Evolutionary conservation across 2,888 invertebrate species (phyloP).

Genomic region (Nomada flava): DNA sequence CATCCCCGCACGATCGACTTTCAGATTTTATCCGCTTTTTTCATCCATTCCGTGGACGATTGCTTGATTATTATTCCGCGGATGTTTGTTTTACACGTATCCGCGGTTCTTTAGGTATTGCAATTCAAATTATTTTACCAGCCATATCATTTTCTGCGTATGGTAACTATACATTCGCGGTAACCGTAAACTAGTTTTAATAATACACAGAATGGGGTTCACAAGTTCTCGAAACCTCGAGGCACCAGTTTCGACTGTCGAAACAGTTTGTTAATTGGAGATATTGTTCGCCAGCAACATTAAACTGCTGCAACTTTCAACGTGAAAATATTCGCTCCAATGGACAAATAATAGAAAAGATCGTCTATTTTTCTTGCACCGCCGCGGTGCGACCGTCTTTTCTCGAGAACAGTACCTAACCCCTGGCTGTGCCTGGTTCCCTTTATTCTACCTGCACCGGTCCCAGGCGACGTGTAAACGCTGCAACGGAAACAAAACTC

Average conservation of each 20-base stretch:
- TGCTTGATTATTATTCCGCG: background rate
- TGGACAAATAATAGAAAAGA: constrained; percentile 41
- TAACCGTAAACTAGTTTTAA: too few species aligned
- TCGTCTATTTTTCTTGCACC: constrained; percentile 45
- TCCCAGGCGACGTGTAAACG: constrained; percentile 48
- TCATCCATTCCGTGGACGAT: background rate
- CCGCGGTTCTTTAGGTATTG: constrained; percentile 26
- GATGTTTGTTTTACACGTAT: constrained; percentile 54
- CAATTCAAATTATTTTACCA: background rate
- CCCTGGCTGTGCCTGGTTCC: background rate
- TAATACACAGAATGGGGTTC: too few species aligned
- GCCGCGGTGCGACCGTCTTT: background rate
- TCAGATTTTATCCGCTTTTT: constrained; percentile 1
- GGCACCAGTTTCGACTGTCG: too few species aligned
- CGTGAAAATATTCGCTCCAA: constrained; percentile 31
- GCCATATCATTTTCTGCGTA: too few species aligned
- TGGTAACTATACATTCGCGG: too few species aligned
- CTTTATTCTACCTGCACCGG: constrained; percentile 6
- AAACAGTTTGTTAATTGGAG: background rate
- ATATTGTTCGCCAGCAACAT: background rate
- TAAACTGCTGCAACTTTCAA: background rate
- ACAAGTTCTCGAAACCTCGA: too few species aligned
- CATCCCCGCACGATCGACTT: constrained; percentile 10
- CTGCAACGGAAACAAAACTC: constrained; percentile 35
- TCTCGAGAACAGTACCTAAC: background rate